A percentile compares a stretch with the other conserved stretches of the same genome.
These are phyloP conservation scores for Poecile montanus DNA, from an alignment of 2,797 vertebrate genomes.

Conservation along the genomic window DNA sequence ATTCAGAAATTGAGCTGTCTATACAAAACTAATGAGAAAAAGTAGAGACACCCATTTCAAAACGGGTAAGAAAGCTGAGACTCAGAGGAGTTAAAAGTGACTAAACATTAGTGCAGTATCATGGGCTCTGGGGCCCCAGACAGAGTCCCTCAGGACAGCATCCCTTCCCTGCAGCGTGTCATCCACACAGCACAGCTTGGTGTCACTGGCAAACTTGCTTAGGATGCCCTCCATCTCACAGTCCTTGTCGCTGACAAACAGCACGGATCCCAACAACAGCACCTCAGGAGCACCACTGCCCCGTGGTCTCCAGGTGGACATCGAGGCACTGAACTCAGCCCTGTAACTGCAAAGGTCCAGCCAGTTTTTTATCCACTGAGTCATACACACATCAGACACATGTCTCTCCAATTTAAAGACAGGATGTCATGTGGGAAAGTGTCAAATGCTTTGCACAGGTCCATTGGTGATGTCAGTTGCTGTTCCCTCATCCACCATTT, in stretches of 20 bases:
- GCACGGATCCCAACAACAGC: neutral
- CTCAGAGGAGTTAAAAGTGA: neutral
- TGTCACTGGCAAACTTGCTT: too few relatives aligned
- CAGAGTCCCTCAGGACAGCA: neutral
- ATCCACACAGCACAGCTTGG: rapidly evolving
- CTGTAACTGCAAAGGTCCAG: neutral
- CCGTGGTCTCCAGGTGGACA: neutral
- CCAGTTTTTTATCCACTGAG: neutral
- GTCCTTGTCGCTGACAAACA: neutral
- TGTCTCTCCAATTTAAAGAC: neutral
- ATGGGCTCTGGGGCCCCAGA: neutral
- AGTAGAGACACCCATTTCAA: neutral
- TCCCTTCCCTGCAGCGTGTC: rapidly evolving
- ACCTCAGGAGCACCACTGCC: neutral
- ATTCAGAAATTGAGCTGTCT: neutral
- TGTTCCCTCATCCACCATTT: neutral
- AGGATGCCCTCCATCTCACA: neutral
- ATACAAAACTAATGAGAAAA: neutral
- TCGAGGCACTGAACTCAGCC: neutral
- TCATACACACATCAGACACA: neutral
- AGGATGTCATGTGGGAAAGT: neutral
- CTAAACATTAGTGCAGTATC: neutral
- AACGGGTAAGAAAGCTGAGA: neutral
- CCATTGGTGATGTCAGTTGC: neutral
- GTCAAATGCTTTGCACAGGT: neutral